Evolutionary conservation across 53 echinoderm and acorn worm genomes (phyloP).

Genomic region (Luidia sarsii): DNA sequence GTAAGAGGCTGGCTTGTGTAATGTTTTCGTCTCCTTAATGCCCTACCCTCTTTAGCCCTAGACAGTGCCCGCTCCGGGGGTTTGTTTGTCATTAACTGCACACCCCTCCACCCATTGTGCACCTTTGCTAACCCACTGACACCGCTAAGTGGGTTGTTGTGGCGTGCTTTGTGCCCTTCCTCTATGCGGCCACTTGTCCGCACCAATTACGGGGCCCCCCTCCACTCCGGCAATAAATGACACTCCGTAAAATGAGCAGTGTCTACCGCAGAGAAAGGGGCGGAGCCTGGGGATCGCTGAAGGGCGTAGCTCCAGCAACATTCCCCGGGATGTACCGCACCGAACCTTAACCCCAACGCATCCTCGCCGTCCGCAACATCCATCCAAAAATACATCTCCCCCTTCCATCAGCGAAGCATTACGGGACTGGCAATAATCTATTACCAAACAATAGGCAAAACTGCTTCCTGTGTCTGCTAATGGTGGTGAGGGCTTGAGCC

Average conservation of each 20-base stretch:
- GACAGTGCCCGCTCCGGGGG: not conserved
- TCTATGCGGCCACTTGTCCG: constrained; percentile 2
- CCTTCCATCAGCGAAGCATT: no score
- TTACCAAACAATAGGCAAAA: no score
- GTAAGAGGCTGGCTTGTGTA: not conserved
- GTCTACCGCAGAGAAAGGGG: not conserved
- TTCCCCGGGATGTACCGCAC: not conserved
- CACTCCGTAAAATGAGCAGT: constrained; percentile 17
- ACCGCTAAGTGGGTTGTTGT: not conserved
- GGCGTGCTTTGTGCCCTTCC: constrained; percentile 5
- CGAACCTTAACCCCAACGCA: no score
- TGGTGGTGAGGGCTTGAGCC: no score
- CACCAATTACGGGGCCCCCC: constrained; percentile 1
- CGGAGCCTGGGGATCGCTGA: not conserved
- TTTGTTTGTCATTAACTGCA: constrained; percentile 48
- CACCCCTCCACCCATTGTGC: constrained; percentile 19
- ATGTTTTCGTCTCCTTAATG: constrained; percentile 15
- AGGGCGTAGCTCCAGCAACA: not conserved
- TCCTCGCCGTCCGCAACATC: no score
- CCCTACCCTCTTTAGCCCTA: not conserved
- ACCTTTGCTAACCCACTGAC: not conserved
- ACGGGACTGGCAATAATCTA: no score
- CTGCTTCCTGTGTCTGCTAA: no score
- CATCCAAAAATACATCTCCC: no score
- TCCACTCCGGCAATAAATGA: not conserved